Evolutionary conservation across 2,113 vertebrate genomes (phyloP).

Genomic region (Empidonax traillii): DNA sequence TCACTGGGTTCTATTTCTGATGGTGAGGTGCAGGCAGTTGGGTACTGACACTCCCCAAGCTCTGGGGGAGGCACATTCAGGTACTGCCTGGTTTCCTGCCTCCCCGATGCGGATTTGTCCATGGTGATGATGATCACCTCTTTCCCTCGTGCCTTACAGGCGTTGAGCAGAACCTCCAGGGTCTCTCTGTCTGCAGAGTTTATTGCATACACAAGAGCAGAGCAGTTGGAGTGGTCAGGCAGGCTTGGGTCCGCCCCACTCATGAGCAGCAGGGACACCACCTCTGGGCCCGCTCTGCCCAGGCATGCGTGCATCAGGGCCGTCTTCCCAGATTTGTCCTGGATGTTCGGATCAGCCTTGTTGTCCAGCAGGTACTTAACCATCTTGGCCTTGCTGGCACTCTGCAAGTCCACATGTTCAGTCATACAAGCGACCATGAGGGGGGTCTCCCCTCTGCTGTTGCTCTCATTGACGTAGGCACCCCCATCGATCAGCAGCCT

Average conservation of each 20-base stretch:
- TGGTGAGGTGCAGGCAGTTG: constrained; percentile 66
- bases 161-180: constrained; percentile 82
- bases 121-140: constrained; percentile 94
- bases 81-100: constrained; percentile 85
- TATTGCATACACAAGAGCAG: constrained; percentile 86
- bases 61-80: constrained; percentile 84
- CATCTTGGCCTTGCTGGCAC: constrained; percentile 87
- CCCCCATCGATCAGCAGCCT: constrained; percentile 89
- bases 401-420: constrained; percentile 82
- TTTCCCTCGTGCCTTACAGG: constrained; percentile 86
- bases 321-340: constrained; percentile 90
- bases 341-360: constrained; percentile 91
- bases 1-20: constrained; percentile 73
- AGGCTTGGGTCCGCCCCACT: constrained; percentile 86
- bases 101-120: constrained; percentile 79
- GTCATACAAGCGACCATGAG: constrained; percentile 90
- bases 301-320: constrained; percentile 91
- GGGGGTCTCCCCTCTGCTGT: constrained; percentile 87
- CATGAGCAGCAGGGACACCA: constrained; percentile 82
- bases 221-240: constrained; percentile 85
- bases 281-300: constrained; percentile 80
- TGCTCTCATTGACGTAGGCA: constrained; percentile 92
- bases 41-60: constrained; percentile 59
- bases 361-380: constrained; percentile 91
- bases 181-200: constrained; percentile 84